Base-by-base conservation (phyloP, 2,888 invertebrate genomes). In the Netelia melanura region DNA sequence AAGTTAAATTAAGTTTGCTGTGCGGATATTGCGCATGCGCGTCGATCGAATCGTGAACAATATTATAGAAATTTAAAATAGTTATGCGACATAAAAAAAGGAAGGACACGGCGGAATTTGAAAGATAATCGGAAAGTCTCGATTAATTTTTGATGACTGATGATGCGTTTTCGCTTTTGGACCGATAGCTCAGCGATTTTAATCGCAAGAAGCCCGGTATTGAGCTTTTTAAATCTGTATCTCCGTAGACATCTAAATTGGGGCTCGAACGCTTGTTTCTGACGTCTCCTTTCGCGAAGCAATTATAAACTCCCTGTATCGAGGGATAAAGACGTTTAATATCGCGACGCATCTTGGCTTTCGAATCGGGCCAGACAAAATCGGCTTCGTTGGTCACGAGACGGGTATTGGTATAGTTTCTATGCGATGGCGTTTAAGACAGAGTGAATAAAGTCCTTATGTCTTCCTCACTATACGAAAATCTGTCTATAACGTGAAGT, bases 191-290 rank as follows among this genome's bases (percentile, higher is more conserved):
- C 70, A 17, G 48, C 70, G 70, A 76, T 65, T 82, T 64, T 77
- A 67, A 77, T 82, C 72, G 76, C 48, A 44, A 25, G 52, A n/a
- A 71, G 48, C 48, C 17, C 65, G 54, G 14, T 48, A 82, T 72
- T 52, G 82, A 72, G 11, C 30, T 70, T 67, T 77, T 77, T 56
- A 77, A 77, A 82, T 77, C 71, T 44, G 56, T 83, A 75, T 83
- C 83, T 62, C 70, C 6, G 68, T 48, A 44, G 75, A 79, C 68
- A 79, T 83, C 83, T 83, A 79, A 83, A 83, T 83, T 83, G 83
- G 70, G 21, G 56, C 38, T 83, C 70, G 75, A 68, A 75, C 70
- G 56, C 48, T 83, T 83, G 83, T 79, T 56, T 48, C 68, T 75
- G 83, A 75, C 79, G 54, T 74, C 62, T 70, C 65, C 62, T 54